Evolutionary conservation across 2,797 vertebrate species (phyloP).

Genomic region (Brachyrhaphis roseni): DNA sequence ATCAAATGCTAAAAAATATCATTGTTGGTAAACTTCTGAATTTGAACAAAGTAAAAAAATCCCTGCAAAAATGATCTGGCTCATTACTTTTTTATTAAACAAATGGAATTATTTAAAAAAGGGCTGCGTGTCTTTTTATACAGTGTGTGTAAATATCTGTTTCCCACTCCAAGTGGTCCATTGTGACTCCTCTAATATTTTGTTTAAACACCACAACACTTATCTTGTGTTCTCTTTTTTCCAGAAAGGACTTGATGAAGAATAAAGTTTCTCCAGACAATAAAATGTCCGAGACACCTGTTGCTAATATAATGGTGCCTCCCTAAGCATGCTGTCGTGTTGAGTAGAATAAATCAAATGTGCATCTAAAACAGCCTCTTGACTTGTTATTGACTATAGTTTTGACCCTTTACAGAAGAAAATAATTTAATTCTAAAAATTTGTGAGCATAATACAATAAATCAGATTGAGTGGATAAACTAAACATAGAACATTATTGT

Average conservation of each 20-base stretch:
- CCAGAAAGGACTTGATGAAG: conserved; percentile 61
- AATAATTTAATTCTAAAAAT: not conserved
- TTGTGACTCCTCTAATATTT: not conserved
- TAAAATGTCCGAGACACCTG: conserved; percentile 35
- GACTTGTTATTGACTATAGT: conserved; percentile 12
- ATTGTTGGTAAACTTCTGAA: not conserved
- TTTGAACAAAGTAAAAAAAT: not conserved
- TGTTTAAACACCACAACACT: not conserved
- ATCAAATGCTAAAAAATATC: not conserved
- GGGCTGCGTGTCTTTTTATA: not conserved
- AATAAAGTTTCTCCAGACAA: conserved; percentile 33
- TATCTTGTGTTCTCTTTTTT: not conserved
- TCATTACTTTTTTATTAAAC: not conserved
- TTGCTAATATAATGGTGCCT: conserved; percentile 34
- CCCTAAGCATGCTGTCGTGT: conserved; percentile 43
- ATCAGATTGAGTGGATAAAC: not conserved
- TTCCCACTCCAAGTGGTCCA: not conserved
- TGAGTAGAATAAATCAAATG: conserved; percentile 46
- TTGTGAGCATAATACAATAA: not conserved
- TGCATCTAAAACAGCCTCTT: conserved; percentile 34
- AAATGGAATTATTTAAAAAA: not conserved
- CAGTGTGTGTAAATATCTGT: not conserved
- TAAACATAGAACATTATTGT: not conserved
- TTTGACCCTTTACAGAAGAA: not conserved
- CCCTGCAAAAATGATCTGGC: not conserved